Conservation (phyloP, 1,140 invertebrate species). For the Bombus balteatus region DNA sequence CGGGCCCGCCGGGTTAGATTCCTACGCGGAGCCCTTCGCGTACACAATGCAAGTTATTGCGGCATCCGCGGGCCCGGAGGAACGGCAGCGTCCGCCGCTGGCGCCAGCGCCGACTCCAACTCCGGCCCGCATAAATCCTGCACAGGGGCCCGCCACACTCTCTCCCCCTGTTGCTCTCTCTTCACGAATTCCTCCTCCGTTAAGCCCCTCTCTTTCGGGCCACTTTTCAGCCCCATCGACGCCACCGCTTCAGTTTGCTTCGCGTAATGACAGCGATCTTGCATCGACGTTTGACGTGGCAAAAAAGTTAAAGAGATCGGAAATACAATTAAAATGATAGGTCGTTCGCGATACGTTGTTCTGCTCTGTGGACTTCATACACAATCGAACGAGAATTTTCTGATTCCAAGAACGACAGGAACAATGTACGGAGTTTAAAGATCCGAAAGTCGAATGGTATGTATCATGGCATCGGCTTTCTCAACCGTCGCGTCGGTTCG, state of each 20-base stretch:
- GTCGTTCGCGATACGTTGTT: neutral
- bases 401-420: neutral
- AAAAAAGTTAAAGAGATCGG: neutral
- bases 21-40: conserved; percentile 70
- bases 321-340: too few relatives aligned
- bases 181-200: neutral
- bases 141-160: conserved; percentile 8
- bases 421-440: neutral
- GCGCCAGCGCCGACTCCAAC: conserved; percentile 59
- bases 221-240: conserved; percentile 1
- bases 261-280: neutral
- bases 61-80: conserved; percentile 65
- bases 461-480: conserved; percentile 4
- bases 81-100: conserved; percentile 66
- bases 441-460: neutral
- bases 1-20: conserved; percentile 78
- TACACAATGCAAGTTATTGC: conserved; percentile 80
- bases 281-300: neutral
- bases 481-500: neutral
- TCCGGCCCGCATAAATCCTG: conserved; percentile 73
- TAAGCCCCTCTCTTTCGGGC: neutral
- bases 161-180: neutral
- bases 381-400: neutral
- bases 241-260: neutral
- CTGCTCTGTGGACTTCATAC: too few relatives aligned